These are phyloP conservation scores for Sphyrna mokarran DNA, from an alignment of 2,113 vertebrate species.

Conservation along the genomic window DNA sequence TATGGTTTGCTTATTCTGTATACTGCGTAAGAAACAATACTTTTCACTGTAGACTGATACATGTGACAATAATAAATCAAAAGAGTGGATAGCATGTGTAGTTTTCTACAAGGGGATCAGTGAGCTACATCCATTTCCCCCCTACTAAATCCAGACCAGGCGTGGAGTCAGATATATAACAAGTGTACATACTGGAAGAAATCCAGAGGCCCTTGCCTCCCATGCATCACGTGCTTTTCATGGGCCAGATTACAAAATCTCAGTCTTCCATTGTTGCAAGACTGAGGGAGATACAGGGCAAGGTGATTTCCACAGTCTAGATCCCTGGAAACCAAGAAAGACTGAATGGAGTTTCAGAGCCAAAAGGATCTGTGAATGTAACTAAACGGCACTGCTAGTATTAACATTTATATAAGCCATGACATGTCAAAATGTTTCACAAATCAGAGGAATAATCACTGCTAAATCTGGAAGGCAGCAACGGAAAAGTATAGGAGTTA, in stretches of 20 bases:
- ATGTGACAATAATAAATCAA: too few species aligned
- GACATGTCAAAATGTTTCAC: neutral
- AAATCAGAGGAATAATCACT: neutral
- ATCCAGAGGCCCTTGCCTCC: neutral
- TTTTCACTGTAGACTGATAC: too few species aligned
- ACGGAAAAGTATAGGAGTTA: neutral
- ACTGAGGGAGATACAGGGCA: neutral
- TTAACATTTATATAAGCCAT: neutral
- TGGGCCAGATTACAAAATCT: neutral
- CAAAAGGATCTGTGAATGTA: neutral
- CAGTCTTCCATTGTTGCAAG: neutral
- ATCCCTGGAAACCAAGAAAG: too few species aligned
- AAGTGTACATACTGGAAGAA: neutral
- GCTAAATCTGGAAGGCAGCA: neutral
- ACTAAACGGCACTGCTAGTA: neutral
- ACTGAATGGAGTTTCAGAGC: neutral
- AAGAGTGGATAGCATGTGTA: neutral
- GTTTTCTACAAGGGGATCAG: neutral
- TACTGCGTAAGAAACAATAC: too few species aligned
- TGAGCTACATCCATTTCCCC: neutral
- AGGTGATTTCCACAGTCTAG: neutral
- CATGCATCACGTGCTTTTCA: neutral
- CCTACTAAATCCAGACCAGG: neutral
- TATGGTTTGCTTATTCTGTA: too few species aligned
- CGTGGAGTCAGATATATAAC: neutral